phyloP scores from a whole-genome alignment of 2,113 vertebrate species.

The Embiotoca jacksoni region DNA sequence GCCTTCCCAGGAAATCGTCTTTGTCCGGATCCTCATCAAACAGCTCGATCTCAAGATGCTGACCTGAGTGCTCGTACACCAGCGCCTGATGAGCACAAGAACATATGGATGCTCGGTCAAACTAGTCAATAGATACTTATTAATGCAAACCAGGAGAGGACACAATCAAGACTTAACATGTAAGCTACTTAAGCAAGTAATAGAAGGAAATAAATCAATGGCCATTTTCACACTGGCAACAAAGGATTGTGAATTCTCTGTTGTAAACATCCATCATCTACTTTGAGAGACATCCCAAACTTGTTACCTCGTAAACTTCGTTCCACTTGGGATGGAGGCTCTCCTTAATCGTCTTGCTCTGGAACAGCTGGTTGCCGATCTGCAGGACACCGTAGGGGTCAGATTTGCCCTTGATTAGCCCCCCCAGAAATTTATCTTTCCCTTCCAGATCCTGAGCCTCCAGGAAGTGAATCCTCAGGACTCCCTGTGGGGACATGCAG shows the following conservation, averaged over 20 bases:
- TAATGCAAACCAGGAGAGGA: neutral
- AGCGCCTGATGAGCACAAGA: slow-evolving; percentile 85
- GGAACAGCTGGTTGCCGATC: slow-evolving; percentile 94
- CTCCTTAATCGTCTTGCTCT: slow-evolving; percentile 96
- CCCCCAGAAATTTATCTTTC: slow-evolving; percentile 95
- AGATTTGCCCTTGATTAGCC: slow-evolving; percentile 95
- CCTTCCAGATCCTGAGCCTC: slow-evolving; percentile 96
- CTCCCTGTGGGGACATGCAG: slow-evolving; percentile 84
- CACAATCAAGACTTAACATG: neutral
- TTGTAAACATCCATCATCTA: neutral
- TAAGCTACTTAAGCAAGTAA: neutral
- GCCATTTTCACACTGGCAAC: neutral
- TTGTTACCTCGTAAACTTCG: slow-evolving; percentile 94
- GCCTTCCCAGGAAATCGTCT: slow-evolving; percentile 98
- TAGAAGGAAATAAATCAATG: neutral
- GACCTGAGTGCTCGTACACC: slow-evolving; percentile 94
- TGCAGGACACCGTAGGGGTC: slow-evolving; percentile 95
- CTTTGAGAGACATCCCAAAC: neutral
- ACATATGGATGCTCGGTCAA: slow-evolving; percentile 23
- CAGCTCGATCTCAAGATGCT: slow-evolving; percentile 95
- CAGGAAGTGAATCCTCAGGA: slow-evolving; percentile 95
- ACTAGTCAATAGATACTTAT: slow-evolving; percentile 35
- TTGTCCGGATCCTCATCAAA: slow-evolving; percentile 99
- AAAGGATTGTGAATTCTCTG: neutral
- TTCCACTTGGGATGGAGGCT: slow-evolving; percentile 96